phyloP scores from a whole-genome alignment of 2,113 vertebrate genomes.

The Axis porcinus region DNA sequence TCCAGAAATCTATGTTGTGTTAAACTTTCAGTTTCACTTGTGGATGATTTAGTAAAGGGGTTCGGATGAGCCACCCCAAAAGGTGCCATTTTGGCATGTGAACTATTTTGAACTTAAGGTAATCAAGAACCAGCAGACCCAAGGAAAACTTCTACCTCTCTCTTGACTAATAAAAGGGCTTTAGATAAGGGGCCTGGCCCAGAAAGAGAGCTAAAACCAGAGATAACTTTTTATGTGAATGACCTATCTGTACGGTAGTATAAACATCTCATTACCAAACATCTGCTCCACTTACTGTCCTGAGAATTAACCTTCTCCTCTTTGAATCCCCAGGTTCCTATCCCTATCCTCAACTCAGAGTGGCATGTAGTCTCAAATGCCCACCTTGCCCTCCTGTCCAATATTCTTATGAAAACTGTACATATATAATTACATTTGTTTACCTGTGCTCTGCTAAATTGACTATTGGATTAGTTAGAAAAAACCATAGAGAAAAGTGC shows the following conservation, averaged over 20 bases:
- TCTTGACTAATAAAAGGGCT: background rate
- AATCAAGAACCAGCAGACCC: background rate
- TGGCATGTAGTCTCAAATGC: background rate
- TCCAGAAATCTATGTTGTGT: background rate
- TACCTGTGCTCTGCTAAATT: background rate
- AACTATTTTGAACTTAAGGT: background rate
- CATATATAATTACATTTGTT: background rate
- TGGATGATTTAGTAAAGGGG: background rate
- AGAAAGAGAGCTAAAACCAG: background rate
- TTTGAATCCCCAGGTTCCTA: background rate
- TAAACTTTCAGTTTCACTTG: background rate
- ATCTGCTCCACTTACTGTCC: background rate
- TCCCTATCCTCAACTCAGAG: background rate
- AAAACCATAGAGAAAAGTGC: background rate
- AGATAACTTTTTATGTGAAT: background rate
- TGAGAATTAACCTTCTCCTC: background rate
- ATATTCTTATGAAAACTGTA: background rate
- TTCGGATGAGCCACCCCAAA: background rate
- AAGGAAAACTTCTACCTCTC: background rate
- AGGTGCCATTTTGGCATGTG: background rate
- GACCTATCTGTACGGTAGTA: background rate
- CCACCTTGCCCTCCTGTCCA: background rate
- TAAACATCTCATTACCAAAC: background rate
- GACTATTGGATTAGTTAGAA: background rate
- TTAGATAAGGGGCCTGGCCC: background rate